These are phyloP conservation scores for Centropus unirufus DNA, from an alignment of 2,113 vertebrate genomes.

Conservation along the genomic window DNA sequence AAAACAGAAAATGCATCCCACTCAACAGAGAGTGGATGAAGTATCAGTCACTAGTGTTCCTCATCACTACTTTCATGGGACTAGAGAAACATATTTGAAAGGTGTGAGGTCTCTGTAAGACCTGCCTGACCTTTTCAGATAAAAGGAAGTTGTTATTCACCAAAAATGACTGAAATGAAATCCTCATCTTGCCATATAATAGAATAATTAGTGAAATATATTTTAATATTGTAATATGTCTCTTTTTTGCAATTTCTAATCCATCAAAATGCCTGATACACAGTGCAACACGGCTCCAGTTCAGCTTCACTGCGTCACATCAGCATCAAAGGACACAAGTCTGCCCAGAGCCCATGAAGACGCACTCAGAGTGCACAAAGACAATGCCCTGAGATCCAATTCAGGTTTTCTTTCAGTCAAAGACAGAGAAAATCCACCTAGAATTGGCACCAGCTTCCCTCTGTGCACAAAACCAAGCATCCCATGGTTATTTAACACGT, in stretches of 20 bases:
- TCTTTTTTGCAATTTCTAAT: neutral
- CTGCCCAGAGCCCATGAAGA: neutral
- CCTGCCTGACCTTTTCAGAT: neutral
- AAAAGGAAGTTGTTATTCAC: neutral
- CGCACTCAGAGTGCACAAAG: neutral
- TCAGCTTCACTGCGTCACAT: neutral
- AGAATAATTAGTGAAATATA: neutral
- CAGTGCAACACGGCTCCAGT: neutral
- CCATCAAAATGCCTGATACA: neutral
- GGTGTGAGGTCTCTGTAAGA: neutral
- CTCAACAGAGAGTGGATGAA: neutral
- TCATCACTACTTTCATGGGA: neutral
- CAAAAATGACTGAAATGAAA: neutral
- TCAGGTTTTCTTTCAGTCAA: neutral
- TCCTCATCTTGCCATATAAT: neutral
- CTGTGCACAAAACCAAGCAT: neutral
- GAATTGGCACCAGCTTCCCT: neutral
- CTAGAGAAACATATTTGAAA: neutral
- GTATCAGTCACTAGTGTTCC: neutral
- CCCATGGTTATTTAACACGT: accelerated
- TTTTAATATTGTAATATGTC: neutral
- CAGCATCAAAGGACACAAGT: neutral
- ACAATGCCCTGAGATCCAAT: neutral
- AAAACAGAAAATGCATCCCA: neutral
- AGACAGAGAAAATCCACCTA: neutral